Percentiles rank a stretch among this genome's conserved stretches.
Conservation (phyloP, 2,888 invertebrate genomes). For the Drosophila austrosaltans region DNA sequence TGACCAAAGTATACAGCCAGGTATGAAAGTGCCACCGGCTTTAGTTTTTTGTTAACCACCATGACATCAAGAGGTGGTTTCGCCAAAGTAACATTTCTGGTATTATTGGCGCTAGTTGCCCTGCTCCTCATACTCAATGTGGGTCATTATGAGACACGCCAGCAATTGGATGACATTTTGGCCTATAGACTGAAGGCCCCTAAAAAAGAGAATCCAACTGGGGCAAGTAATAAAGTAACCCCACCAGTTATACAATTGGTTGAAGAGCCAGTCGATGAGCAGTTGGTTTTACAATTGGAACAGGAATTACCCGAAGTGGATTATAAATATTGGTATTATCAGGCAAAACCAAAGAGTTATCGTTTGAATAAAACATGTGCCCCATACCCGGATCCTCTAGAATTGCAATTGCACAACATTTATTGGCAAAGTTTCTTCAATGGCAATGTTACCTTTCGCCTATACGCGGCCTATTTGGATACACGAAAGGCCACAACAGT, state of each 20-base stretch:
- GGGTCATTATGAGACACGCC: constrained; percentile 2
- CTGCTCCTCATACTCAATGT: constrained; percentile 50
- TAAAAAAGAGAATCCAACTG: neutral
- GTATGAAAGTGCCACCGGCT: neutral
- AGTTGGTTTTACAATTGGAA: constrained; percentile 58
- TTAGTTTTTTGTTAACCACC: constrained; percentile 36
- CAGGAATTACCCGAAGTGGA: constrained; percentile 62
- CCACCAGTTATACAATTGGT: constrained; percentile 1
- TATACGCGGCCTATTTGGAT: constrained; percentile 95
- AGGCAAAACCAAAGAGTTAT: constrained; percentile 57
- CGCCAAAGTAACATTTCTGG: constrained; percentile 45
- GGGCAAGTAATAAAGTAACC: neutral
- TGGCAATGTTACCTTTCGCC: constrained; percentile 92
- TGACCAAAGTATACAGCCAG: neutral
- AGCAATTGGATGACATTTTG: constrained; percentile 16
- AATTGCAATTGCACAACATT: constrained; percentile 94
- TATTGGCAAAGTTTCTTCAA: constrained; percentile 95
- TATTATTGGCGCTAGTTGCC: constrained; percentile 29
- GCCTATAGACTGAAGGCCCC: neutral
- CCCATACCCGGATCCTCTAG: constrained; percentile 92
- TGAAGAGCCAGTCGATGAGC: constrained; percentile 52
- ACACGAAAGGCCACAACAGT: constrained; percentile 89
- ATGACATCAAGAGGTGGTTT: constrained; percentile 56
- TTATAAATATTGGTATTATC: constrained; percentile 60
- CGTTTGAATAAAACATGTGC: constrained; percentile 86